phyloP scores from a whole-genome alignment of 2,113 vertebrate genomes.

The Oryctolagus cuniculus region mOryCun1.1 NC_091440.1:100747001-100747500 shows the following conservation, averaged over 20 bases:
- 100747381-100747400: background rate
- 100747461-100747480: background rate
- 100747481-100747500: background rate
- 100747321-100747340: constrained; percentile 44
- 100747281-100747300: background rate
- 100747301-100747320: background rate
- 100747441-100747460: no score
- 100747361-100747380: background rate
- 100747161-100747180: background rate
- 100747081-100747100: no score
- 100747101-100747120: background rate
- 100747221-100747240: constrained; percentile 24
- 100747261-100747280: background rate
- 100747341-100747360: background rate
- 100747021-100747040: background rate
- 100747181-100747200: background rate
- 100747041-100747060: background rate
- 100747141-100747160: background rate
- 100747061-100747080: background rate
- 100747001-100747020: background rate
- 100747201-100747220: constrained; percentile 44
- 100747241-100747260: background rate
- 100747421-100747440: no score
- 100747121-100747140: background rate
- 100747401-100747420: no score